Base-by-base conservation (phyloP, 2,113 vertebrate genomes). In the Theristicus caerulescens region DNA sequence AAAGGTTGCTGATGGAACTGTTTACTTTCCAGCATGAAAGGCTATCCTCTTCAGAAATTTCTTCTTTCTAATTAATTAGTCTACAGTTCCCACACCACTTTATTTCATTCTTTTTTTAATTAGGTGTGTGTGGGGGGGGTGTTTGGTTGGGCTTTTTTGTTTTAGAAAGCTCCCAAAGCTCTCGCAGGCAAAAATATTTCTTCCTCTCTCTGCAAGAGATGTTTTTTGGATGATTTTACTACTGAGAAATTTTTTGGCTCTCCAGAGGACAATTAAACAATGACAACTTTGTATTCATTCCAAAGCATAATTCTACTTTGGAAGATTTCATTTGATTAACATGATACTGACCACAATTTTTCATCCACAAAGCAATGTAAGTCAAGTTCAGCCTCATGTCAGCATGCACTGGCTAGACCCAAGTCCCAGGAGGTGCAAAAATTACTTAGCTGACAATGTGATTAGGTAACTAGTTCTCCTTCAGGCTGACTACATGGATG, bases 191-290 rank as follows among this genome's bases (percentile, higher is more conserved):
- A 54, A 88, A 90, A 44, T 74, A 59, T 31, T 72, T 88, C 70
- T 57, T 82, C 21, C 5, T 26, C 2, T 88, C 40, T 78, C 73
- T 70, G 58, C 58, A 94, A 86, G 32, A 91, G 51, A 84, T 32
- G 29, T 31, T 79, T 85, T 79, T 83, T 88, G 46, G 58, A 83
- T 47, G 47, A 26, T 91, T 92, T 88, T 34, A n/a, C 59, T 80
- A 70, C 42, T 42, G 17, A 70, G 29, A 91, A 77, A 5, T 52
- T 40, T 82, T 86, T 46, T 47, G 13, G 34, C 29, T 88, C 82
- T 92, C 85, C 52, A 52, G 82, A 70, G 90, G 31, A 59, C 58
- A 90, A 79, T 85, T 86, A 83, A 93, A 80, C 80, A 87, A 90
- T 15, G 20, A 82, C 29, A 76, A 70, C 47, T 67, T 58, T 51